A percentile compares a stretch with the other conserved stretches of the same genome.
These are phyloP conservation scores for Petroica traversi DNA, from an alignment of 2,113 vertebrate genomes.

Conservation along the genomic window DNA sequence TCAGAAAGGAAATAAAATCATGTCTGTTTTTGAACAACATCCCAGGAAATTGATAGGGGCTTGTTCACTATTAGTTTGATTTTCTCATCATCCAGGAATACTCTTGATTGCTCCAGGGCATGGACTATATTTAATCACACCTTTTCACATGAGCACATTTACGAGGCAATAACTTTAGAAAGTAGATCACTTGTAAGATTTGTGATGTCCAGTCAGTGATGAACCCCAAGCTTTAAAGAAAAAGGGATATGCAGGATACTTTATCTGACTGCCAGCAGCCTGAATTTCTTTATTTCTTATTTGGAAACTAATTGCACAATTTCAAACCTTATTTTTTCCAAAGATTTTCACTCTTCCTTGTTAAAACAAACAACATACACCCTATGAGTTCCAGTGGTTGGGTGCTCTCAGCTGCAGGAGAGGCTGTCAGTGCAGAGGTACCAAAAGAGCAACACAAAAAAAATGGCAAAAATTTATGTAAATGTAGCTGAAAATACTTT, in stretches of 20 bases:
- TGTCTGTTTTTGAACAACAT: not conserved
- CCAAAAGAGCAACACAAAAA: not conserved
- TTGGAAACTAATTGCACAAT: not conserved
- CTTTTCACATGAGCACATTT: not conserved
- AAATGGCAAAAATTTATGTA: not conserved
- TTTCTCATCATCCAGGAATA: not conserved
- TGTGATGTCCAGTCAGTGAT: accelerated
- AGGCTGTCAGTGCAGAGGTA: not conserved
- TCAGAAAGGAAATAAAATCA: not conserved
- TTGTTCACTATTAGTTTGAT: not conserved
- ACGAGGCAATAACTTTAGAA: not conserved
- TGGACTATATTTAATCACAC: not conserved
- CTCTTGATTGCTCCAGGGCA: not conserved
- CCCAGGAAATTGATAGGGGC: not conserved
- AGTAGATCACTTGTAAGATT: not conserved
- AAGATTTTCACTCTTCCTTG: not conserved
- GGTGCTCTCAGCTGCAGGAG: not conserved
- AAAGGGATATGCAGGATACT: too few relatives aligned
- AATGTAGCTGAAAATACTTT: not conserved
- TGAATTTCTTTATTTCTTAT: not conserved
- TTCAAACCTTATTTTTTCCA: not conserved
- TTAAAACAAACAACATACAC: not conserved
- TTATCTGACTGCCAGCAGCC: not conserved
- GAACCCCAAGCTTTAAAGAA: not conserved
- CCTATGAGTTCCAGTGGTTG: not conserved